Evolutionary conservation across 2,888 invertebrate genomes (phyloP), one percentile per base, ranked within the genome.

Genomic region (Elysia crispata): DNA sequence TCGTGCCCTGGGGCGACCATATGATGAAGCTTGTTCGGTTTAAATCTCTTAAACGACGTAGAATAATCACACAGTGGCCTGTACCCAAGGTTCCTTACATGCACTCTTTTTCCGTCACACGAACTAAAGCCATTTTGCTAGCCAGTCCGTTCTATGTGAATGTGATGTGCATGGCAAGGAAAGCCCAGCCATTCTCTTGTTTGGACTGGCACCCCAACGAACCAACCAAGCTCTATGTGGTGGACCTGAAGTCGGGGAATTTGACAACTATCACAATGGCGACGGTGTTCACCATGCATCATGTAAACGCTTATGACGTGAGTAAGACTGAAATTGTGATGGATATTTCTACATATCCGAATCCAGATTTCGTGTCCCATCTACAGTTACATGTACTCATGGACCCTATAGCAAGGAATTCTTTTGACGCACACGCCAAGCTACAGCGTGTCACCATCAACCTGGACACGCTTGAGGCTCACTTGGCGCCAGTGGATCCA

Each of bases 81-180:
- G 87, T 89, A 49, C 87, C 86, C 30, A 82, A 82, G 25, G 84
- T 90, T 8, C 90, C 90, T 0, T 91, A 91, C 81, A 91, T 91
- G 90, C 91, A 91, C 80, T 90, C 90, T 0, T 89, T 91, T 79
- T 89, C 88, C 0, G 86, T 87, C 1, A 89, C 91, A 0, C 30
- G 83, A 69, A 84, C 87, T 57, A 89, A 88, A 78, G 90, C 85
- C 28, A 85, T 91, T 60, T 81, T 91, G 13, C 87, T 90, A 75
- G 88, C 87, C 15, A 85, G 86, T 80, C 90, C 91, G 11, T 86
- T 90, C 76, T 89, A 86, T 77, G 85, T 91, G 15, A 88, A 89
- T 81, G 83, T 86, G 6, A 13, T 76, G 18, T 87, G 88, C 73
- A 89, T 90, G 87, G 66, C 89, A 20, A 67, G 80, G 60, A 85